phyloP scores from a whole-genome alignment of 2,113 vertebrate genomes.

The Laticauda colubrina region DNA sequence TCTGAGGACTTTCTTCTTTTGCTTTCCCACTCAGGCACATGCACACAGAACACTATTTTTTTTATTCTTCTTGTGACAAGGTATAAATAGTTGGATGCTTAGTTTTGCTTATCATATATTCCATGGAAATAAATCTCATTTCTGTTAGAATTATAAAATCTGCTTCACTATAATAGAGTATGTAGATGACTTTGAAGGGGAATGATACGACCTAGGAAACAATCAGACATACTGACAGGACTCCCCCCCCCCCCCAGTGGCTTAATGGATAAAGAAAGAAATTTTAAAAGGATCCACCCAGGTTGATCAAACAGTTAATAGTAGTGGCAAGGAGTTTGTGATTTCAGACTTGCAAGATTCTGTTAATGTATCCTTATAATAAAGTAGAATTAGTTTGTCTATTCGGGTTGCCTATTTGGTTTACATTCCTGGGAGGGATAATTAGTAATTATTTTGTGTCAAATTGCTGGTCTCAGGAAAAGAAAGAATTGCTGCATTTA shows the following conservation, averaged over 20 bases:
- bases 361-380: background rate
- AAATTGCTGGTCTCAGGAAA: background rate
- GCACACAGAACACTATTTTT: background rate
- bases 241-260: background rate
- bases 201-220: background rate
- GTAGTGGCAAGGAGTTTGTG: background rate
- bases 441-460: background rate
- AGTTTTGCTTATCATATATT: background rate
- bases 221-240: background rate
- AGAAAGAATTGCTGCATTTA: background rate
- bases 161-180: background rate
- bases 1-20: background rate
- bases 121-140: background rate
- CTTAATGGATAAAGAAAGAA: background rate
- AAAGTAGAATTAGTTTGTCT: background rate
- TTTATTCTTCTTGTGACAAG: background rate
- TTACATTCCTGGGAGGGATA: background rate
- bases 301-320: background rate
- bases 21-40: background rate
- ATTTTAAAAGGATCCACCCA: background rate
- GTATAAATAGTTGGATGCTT: background rate
- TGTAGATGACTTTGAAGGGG: background rate
- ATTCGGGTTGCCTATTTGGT: background rate
- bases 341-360: background rate
- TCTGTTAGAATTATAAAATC: background rate